Base-by-base conservation (phyloP, 2,113 vertebrate genomes). In the Acrocephalus arundinaceus region DNA sequence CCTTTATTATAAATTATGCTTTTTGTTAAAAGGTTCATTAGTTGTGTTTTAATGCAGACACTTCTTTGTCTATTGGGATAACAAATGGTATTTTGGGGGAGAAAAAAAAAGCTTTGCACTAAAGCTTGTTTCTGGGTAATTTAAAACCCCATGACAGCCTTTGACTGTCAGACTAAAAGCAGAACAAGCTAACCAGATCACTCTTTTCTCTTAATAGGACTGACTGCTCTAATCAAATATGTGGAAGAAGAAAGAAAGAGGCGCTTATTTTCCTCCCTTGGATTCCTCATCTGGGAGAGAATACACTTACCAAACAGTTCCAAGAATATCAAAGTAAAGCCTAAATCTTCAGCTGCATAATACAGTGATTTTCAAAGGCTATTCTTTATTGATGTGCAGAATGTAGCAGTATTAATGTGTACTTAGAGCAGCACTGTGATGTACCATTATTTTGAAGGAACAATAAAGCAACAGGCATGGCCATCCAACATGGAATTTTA, bases 11-110 rank as follows among this genome's bases (percentile, higher is more conserved):
- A 63, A 88, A 86, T 46, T 7, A 79, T 48, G 23, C 6, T 88
- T 95, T 97, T 94, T 87, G 33, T 83, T 90, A 76, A 74, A 68
- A 94, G 73, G 25, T 5, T 93, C 28, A 82, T 91, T 93, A 94
- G 62, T 30, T 88, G 18, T 91, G 33, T 91, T 97, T 97, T 96
- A 96, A 95, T 95, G 93, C 73, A 94, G 66, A 21, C 65, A 96
- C 58, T 62, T 62, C 63, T 61, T 91, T 87, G 82, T 52, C 76
- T 87, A 77, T 11, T 95, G 54, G 85, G 94, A 89, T 68, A 91
- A 78, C 4, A 4, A 94, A 91, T 65, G 43, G 86, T 85, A 89
- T 94, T 92, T 78, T 67, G 27, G 23, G 57, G 79, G 2, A 11
- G 85, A 71, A 33, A 19, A 76, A 25, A 67, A 93, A 20, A 57